A percentile compares a stretch with the other conserved stretches of the same genome.
Evolutionary conservation across 2,797 vertebrate genomes (phyloP).

Genomic region (Agapornis canus): DNA sequence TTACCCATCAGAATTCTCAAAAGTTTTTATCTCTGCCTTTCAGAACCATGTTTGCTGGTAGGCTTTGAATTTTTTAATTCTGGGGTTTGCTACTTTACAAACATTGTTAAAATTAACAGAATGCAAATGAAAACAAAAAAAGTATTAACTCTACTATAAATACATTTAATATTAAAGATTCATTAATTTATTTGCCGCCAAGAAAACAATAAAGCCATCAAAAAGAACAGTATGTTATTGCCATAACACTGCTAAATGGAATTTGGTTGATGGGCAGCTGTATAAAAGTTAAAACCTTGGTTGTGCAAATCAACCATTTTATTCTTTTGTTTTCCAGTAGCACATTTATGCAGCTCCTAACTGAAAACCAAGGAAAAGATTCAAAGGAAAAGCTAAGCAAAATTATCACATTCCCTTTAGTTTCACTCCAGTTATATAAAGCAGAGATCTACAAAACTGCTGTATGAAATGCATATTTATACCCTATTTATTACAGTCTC

Average conservation of each 20-base stretch:
- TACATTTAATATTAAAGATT: not conserved
- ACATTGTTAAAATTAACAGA: not conserved
- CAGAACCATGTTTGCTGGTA: not conserved
- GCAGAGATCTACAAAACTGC: not conserved
- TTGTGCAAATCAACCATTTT: not conserved
- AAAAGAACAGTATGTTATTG: not conserved
- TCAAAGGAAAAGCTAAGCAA: not conserved
- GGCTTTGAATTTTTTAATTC: not conserved
- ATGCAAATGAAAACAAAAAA: not conserved
- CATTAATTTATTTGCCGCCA: not conserved
- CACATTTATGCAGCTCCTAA: not conserved
- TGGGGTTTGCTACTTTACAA: not conserved
- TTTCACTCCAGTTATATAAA: not conserved
- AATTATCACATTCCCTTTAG: not conserved
- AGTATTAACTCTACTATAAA: not conserved
- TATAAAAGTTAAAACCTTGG: not conserved
- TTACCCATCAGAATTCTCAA: not conserved
- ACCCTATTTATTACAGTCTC: not conserved
- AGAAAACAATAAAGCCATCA: not conserved
- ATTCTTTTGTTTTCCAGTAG: not conserved
- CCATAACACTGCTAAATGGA: not conserved
- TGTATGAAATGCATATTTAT: not conserved
- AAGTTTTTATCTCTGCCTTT: not conserved
- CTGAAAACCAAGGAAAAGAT: not conserved
- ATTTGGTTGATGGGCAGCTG: not conserved